Evolutionary conservation across 1,140 invertebrate species (phyloP).

Genomic region (Oedothorax gibbosus): DNA sequence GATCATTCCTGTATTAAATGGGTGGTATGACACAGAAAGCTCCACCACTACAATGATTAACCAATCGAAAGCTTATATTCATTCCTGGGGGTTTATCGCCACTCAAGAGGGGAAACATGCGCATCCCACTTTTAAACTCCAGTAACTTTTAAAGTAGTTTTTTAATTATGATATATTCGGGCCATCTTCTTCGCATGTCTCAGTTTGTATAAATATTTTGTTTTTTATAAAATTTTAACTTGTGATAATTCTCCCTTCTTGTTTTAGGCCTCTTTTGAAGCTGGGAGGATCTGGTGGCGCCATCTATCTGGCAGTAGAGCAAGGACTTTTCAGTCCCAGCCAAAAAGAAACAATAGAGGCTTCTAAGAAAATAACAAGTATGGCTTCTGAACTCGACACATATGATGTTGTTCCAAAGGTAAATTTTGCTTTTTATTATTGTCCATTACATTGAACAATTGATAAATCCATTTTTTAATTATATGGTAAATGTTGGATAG

Average conservation of each 20-base stretch:
- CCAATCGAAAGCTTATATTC: too few relatives aligned
- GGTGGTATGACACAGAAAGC: too few relatives aligned
- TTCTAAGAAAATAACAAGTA: slow-evolving; percentile 6
- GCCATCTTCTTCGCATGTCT: too few relatives aligned
- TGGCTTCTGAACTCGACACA: slow-evolving; percentile 12
- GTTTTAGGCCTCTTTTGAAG: slow-evolving; percentile 34
- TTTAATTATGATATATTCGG: too few relatives aligned
- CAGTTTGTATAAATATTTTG: too few relatives aligned
- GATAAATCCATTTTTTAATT: background rate
- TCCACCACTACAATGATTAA: too few relatives aligned
- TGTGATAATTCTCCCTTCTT: background rate
- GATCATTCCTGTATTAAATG: too few relatives aligned
- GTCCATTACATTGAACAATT: background rate
- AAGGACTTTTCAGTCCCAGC: slow-evolving; percentile 33
- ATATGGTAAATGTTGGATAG: background rate
- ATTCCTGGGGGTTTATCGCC: too few relatives aligned
- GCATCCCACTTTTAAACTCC: too few relatives aligned
- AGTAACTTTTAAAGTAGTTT: too few relatives aligned
- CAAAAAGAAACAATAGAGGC: slow-evolving; percentile 31
- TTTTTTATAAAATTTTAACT: background rate
- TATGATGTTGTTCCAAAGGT: slow-evolving; percentile 4
- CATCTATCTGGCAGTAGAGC: slow-evolving; percentile 31
- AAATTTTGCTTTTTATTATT: background rate
- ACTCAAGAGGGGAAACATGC: too few relatives aligned
- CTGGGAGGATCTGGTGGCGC: slow-evolving; percentile 31